A percentile compares a stretch with the other conserved stretches of the same genome.
These are phyloP conservation scores for Halcyon chelicuti DNA, from an alignment of 2,797 vertebrate species.

Conservation along the genomic window DNA sequence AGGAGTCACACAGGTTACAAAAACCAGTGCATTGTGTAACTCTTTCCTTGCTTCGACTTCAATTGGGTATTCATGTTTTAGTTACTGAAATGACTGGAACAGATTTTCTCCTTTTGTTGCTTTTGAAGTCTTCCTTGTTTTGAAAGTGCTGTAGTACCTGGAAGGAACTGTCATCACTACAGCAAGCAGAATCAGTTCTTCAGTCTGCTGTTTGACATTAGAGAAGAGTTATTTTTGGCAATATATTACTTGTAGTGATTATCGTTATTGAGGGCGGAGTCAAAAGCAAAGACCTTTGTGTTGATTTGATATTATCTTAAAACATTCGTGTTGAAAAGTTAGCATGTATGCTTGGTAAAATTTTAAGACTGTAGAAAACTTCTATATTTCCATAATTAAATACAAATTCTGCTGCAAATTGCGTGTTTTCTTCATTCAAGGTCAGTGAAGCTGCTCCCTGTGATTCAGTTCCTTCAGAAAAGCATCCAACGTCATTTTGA, in stretches of 20 bases:
- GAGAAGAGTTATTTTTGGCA: background rate
- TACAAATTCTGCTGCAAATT: background rate
- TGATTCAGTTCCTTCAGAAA: conserved; percentile 92
- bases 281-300: background rate
- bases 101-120: background rate
- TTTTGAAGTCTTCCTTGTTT: background rate
- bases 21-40: background rate
- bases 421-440: conserved; percentile 69
- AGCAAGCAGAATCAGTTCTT: background rate
- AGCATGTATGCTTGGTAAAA: background rate
- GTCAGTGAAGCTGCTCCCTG: conserved; percentile 86
- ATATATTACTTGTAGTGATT: background rate
- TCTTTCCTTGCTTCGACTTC: background rate
- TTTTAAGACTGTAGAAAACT: background rate
- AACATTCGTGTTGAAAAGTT: background rate
- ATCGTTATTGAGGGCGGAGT: background rate
- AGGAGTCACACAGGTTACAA: background rate
- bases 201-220: background rate
- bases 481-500: conserved; percentile 90
- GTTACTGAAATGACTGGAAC: background rate
- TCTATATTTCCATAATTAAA: background rate
- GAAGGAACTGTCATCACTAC: background rate
- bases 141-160: background rate
- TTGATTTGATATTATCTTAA: background rate
- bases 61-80: background rate